These are phyloP conservation scores for Pteronura brasiliensis DNA, from an alignment of 2,113 vertebrate genomes.

Conservation along the genomic window DNA sequence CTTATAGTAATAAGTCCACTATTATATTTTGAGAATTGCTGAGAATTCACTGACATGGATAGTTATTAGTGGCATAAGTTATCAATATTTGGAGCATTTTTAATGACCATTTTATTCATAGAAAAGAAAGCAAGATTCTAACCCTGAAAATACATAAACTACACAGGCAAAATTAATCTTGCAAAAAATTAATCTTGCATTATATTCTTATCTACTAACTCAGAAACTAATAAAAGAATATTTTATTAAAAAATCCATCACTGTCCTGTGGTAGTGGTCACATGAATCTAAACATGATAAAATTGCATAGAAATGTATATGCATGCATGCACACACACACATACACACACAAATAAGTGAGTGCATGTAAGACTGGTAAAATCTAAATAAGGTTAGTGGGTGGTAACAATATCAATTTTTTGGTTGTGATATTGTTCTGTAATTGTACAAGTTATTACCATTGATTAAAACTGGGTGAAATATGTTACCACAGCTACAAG, in stretches of 20 bases:
- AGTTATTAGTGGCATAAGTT: background rate
- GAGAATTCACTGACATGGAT: background rate
- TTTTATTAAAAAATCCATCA: background rate
- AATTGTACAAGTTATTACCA: background rate
- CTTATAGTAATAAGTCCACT: background rate
- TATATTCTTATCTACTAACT: background rate
- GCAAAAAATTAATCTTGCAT: background rate
- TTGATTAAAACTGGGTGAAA: background rate
- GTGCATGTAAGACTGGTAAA: background rate
- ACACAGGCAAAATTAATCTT: background rate
- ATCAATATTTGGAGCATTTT: background rate
- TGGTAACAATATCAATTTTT: background rate
- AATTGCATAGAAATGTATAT: background rate
- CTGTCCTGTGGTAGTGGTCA: background rate
- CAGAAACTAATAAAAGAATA: background rate
- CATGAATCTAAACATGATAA: background rate
- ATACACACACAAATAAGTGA: background rate
- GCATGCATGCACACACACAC: fast-evolving
- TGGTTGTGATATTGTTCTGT: background rate
- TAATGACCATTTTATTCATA: background rate
- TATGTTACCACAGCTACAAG: background rate
- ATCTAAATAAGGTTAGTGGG: background rate
- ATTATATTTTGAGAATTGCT: conserved; percentile 15
- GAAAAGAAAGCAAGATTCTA: conserved; percentile 10
- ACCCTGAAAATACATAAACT: background rate